These are phyloP conservation scores for Ispidina lecontei DNA, from an alignment of 2,797 vertebrate genomes.

Conservation along the genomic window DNA sequence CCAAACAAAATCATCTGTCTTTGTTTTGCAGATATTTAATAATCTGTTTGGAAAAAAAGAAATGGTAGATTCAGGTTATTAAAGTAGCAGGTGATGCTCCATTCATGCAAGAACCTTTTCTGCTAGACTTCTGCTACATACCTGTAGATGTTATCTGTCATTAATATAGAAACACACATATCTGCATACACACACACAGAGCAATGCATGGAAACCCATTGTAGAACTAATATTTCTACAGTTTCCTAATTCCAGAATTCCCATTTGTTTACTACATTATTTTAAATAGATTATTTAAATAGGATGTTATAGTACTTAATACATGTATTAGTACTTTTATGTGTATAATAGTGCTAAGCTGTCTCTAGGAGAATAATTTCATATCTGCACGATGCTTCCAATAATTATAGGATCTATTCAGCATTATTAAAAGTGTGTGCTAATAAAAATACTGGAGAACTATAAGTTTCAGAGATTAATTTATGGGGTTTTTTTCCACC, in stretches of 20 bases:
- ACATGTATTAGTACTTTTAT: not conserved
- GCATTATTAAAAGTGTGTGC: not conserved
- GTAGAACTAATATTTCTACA: not conserved
- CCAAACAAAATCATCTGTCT: not conserved
- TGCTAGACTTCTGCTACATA: not conserved
- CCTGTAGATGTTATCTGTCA: not conserved
- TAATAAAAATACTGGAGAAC: not conserved
- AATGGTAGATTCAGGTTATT: not conserved
- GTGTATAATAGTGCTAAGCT: not conserved
- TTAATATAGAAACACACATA: not conserved
- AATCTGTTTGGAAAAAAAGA: not conserved
- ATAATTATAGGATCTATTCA: not conserved
- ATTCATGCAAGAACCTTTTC: not conserved
- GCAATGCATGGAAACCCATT: not conserved
- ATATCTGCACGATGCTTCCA: not conserved
- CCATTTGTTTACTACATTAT: constrained; percentile 21
- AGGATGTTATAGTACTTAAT: not conserved
- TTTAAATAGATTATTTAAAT: not conserved
- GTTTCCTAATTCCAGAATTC: not conserved
- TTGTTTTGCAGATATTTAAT: not conserved
- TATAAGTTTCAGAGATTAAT: not conserved
- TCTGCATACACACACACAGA: not conserved
- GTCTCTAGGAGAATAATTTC: not conserved
- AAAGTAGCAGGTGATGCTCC: not conserved
- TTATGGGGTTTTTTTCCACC: not conserved